Evolutionary conservation across 2,888 invertebrate genomes (phyloP), one percentile per base, ranked within the genome.

Genomic region (Ctenicera cuprea): DNA sequence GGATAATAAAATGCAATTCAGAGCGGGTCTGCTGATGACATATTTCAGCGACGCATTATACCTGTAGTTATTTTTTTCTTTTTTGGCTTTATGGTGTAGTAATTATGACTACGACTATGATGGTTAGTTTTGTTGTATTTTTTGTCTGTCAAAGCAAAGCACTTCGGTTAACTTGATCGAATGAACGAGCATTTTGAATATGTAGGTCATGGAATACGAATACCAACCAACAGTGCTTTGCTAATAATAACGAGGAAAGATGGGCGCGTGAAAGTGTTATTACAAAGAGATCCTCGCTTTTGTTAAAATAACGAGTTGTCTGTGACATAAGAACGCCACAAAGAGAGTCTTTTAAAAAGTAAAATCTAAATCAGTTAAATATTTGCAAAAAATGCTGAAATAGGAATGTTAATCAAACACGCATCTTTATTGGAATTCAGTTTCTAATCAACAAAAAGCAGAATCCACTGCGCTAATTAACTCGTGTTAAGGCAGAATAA

Each of bases 181-280:
- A 50, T 38, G 52, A 67, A 57, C 67, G 54, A 41, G 33, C 57
- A 43, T 43, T 54, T 54, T 38, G 76, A 76, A 74, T 78, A 80
- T 80, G 78, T 80, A 76, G 80, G 80, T 79, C 80, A 80, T 71
- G 77, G 72, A 80, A 80, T 79, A 77, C 79, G 74, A 80, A 80
- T 79, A 77, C 79, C 78, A 75, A 76, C 76, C 9, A 41, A 41
- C 59, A 62, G 38, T 57, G 74, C 73, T 70, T 74, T 67, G 74
- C 78, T 79, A 79, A 79, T 79, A 77, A 79, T 77, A 79, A 77
- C 78, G 69, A 69, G 66, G 70, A 73, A 76, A 76, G 77, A 75
- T 76, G 76, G 70, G 76, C 61, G 70, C 74, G 77, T 76, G 74
- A 63, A 73, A 68, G 75, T 72, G 71, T 57, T 69, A 33, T 62